Evolutionary conservation across 1,140 invertebrate genomes (phyloP).

Genomic region (Drosophila punjabiensis): DNA sequence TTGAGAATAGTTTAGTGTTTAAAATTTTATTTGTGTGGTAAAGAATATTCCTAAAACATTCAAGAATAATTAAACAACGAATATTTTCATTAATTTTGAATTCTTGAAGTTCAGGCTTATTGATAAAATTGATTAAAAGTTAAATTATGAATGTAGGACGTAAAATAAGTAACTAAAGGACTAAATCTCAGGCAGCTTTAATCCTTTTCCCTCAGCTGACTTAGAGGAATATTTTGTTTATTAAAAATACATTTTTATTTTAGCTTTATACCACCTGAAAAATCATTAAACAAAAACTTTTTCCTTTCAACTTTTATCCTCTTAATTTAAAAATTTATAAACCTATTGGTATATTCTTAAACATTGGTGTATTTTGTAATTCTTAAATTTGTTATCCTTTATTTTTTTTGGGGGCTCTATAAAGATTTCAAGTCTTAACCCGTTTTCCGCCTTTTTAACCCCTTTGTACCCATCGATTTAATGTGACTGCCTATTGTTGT

Average conservation of each 20-base stretch:
- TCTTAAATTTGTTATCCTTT: background rate
- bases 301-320: background rate
- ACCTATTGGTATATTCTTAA: background rate
- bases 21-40: background rate
- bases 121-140: background rate
- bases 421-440: background rate
- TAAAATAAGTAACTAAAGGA: background rate
- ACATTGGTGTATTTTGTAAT: background rate
- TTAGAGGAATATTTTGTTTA: background rate
- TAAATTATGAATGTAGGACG: too few relatives aligned
- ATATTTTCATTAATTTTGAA: background rate
- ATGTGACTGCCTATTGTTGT: constrained; percentile 25
- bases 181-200: background rate
- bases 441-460: background rate
- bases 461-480: background rate
- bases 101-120: background rate
- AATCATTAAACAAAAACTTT: too few relatives aligned
- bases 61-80: background rate
- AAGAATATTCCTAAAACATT: background rate
- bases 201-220: background rate
- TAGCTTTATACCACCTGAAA: background rate
- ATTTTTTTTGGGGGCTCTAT: background rate
- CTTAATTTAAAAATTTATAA: background rate
- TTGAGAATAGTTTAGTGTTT: background rate
- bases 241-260: background rate